A percentile compares a stretch with the other conserved stretches of the same genome.
Conservation (phyloP, 2,113 vertebrate genomes). For the Lophotis ruficrista region DNA sequence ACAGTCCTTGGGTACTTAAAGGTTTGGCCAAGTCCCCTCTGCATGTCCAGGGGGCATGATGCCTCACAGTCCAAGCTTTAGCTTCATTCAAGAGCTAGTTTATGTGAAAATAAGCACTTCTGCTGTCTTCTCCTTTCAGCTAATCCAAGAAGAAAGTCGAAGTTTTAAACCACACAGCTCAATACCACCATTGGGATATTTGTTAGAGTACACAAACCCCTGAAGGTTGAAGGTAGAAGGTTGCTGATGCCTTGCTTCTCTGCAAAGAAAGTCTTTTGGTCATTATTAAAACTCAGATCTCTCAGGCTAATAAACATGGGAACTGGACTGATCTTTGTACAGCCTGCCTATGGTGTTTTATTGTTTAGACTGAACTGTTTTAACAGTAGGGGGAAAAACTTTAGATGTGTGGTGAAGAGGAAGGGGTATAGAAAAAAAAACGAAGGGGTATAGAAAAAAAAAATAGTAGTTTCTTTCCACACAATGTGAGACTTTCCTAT, state of each 20-base stretch:
- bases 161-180: background rate
- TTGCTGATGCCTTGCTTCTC: background rate
- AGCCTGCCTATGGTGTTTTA: constrained; percentile 23
- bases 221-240: background rate
- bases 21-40: background rate
- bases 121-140: background rate
- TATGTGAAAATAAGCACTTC: background rate
- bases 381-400: constrained; percentile 61
- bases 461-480: constrained; percentile 6
- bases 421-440: background rate
- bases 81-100: background rate
- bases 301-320: constrained; percentile 28
- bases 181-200: background rate
- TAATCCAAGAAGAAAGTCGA: background rate
- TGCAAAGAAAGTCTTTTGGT: background rate
- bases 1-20: background rate
- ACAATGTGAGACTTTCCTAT: constrained; percentile 52
- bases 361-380: constrained; percentile 60
- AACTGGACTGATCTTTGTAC: constrained; percentile 34
- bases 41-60: fast-evolving
- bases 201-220: background rate
- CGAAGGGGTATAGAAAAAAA: background rate
- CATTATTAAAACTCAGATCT: background rate
- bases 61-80: background rate
- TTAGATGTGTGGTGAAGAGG: constrained; percentile 33